Evolutionary conservation across 2,888 invertebrate species (phyloP).

Genomic region (Spisula subtruncata): DNA sequence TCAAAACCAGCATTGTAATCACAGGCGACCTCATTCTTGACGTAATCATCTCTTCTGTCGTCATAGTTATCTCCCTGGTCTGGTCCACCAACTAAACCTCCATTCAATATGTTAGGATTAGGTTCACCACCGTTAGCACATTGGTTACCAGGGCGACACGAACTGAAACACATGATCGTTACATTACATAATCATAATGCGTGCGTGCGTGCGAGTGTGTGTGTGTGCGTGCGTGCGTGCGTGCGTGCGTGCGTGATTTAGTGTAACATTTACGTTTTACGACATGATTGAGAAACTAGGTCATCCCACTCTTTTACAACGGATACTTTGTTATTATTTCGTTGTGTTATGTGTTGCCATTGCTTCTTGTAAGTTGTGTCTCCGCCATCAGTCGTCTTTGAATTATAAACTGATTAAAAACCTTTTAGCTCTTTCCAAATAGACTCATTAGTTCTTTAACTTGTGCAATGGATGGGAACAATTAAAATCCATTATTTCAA

Average conservation of each 20-base stretch:
- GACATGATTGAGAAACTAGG: neutral
- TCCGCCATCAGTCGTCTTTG: no score
- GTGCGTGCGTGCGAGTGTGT: neutral
- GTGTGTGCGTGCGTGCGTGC: neutral
- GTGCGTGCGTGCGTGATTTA: neutral
- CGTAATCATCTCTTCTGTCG: conserved; percentile 80
- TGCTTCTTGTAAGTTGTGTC: neutral
- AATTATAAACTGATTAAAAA: no score
- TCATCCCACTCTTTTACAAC: no score
- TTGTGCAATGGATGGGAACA: no score
- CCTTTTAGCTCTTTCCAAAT: no score
- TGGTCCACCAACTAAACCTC: conserved; percentile 82
- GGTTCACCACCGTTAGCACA: conserved; percentile 58
- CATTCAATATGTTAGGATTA: conserved; percentile 77
- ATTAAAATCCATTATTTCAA: no score
- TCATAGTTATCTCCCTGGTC: conserved; percentile 77
- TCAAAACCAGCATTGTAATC: conserved; percentile 86
- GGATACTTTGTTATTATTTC: no score
- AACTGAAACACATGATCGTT: conserved; percentile 16
- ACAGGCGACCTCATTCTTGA: conserved; percentile 82
- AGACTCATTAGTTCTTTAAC: no score
- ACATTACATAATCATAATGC: no score
- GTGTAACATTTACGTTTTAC: neutral
- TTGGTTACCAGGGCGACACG: conserved; percentile 33
- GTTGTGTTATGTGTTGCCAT: no score